Evolutionary conservation across 2,113 vertebrate genomes (phyloP).

Genomic region (Anoura caudifer): DNA sequence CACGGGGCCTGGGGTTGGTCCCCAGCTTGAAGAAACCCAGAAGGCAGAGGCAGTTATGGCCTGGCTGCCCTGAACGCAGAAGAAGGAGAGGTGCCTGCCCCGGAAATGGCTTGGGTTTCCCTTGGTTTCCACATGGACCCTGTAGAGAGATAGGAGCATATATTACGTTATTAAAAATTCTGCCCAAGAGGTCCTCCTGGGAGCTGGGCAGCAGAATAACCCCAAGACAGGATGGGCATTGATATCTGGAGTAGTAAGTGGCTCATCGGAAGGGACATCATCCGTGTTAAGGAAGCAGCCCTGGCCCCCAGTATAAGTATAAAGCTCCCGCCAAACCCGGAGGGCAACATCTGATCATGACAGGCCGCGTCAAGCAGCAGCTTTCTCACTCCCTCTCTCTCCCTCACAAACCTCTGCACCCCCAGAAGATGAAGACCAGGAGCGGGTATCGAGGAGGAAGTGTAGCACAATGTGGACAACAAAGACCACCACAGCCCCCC

Average conservation of each 20-base stretch:
- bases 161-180: neutral
- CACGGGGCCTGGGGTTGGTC: neutral
- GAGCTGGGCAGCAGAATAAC: neutral
- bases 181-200: neutral
- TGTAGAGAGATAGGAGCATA: neutral
- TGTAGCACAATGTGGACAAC: neutral
- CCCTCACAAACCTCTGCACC: neutral
- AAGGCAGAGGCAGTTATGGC: neutral
- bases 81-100: neutral
- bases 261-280: neutral
- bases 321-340: neutral
- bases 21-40: neutral
- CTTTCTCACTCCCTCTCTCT: neutral
- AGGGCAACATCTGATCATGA: neutral
- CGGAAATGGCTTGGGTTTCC: neutral
- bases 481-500: neutral
- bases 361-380: neutral
- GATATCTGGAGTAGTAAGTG: neutral
- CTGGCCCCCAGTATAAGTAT: neutral
- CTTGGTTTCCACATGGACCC: neutral
- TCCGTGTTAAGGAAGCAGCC: neutral
- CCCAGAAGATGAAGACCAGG: neutral
- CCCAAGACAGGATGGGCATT: neutral
- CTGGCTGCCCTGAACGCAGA: neutral
- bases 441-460: neutral